Base-by-base conservation (phyloP, 1,140 invertebrate species). In the Drosophila tsacasi region DNA sequence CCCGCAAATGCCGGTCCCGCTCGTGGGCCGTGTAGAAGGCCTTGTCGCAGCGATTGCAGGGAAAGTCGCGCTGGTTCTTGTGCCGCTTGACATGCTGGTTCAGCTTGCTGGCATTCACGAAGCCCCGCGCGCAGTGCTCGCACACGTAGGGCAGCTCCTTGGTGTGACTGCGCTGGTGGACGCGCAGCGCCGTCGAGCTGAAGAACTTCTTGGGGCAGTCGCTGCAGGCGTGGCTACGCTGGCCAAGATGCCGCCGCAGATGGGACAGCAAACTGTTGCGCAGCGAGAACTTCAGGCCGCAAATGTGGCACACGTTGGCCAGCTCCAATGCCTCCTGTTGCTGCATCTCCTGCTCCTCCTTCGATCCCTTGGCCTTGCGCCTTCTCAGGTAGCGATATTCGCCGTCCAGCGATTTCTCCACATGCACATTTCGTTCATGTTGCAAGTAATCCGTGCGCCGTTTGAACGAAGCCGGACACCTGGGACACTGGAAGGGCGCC, bases 51-150 rank as follows among this genome's bases (percentile, higher is more conserved):
- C 94, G 92, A 32, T 95, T 94, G 81, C 96, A 97, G 1, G 95
- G 94, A 74, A 95, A 95, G 13, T 96, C 96, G 57, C 96, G 96
- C 72, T 96, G 95, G 0, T 96, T 96, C 0, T 95, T 95, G 76
- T 97, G 96, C 21, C 94, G 93, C 5, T 94, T 93, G 76, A 94
- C 93, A 55, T 94, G 94, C 44, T 94, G 85, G 59, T 94, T 94
- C 25, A 94, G 92, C 47, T 93, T 94, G 76, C 94, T 94, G 76
- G 93, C 93, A 67, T 94, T 93, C 3, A 93, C 87, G 23, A 92
- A 92, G 15, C 85, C 77, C 0, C 76, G 72, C 15, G 72, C 91
- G 10, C 91, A 92, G 19, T 90, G 80, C 37, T 92, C 91, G 15
- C 91, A 92, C 0, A 92, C 81, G 39, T 81, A 92, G 1, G 91